A percentile compares a stretch with the other conserved stretches of the same genome.
Evolutionary conservation across 2,113 vertebrate species (phyloP).

Genomic region (Grantiella picta): DNA sequence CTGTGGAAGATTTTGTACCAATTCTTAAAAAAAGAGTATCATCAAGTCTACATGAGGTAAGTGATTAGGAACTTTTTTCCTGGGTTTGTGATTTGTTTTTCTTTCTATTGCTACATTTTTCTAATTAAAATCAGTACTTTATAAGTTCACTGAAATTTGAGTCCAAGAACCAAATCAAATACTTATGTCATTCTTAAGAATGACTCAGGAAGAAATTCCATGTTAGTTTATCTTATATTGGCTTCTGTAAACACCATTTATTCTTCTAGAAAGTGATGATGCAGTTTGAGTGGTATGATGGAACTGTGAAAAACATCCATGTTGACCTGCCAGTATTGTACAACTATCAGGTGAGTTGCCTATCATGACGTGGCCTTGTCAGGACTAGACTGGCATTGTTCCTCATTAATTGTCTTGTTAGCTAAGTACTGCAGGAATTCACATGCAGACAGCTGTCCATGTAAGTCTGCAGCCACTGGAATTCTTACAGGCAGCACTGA

Average conservation of each 20-base stretch:
- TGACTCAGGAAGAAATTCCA: background rate
- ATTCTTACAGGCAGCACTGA: background rate
- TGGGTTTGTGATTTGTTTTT: background rate
- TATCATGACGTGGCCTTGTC: background rate
- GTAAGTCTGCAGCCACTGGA: background rate
- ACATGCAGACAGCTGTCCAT: background rate
- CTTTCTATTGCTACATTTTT: background rate
- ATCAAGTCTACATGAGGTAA: slow-evolving; percentile 77
- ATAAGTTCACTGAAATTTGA: background rate
- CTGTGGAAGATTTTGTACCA: slow-evolving; percentile 77
- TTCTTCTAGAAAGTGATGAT: slow-evolving; percentile 76
- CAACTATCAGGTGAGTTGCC: slow-evolving; percentile 77
- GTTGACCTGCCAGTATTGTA: slow-evolving; percentile 75
- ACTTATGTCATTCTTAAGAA: background rate
- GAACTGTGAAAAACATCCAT: slow-evolving; percentile 80
- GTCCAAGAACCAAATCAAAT: background rate
- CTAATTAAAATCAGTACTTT: background rate
- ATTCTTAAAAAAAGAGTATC: slow-evolving; percentile 79
- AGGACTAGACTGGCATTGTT: background rate
- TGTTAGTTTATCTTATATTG: background rate
- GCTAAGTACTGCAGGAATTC: background rate
- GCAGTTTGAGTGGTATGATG: slow-evolving; percentile 81
- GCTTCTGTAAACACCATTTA: background rate
- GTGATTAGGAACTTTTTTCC: background rate
- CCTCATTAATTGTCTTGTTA: background rate